Conservation (phyloP, 1,140 invertebrate genomes). For the Saxidomus purpurata region DNA sequence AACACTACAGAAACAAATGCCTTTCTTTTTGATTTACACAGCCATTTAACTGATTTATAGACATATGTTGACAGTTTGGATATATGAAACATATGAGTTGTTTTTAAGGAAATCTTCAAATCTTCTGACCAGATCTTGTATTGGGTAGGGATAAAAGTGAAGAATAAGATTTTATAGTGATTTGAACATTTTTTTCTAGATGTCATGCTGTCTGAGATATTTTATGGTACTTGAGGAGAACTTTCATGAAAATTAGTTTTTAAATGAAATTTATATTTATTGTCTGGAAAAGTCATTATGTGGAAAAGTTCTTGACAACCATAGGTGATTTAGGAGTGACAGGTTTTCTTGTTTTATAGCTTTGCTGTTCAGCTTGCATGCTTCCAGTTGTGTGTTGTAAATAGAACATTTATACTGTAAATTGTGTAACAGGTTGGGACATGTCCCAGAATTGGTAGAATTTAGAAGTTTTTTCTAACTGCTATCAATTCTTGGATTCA, state of each 20-base stretch:
- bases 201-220: background rate
- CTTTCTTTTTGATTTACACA: constrained; percentile 46
- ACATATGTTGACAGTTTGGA: background rate
- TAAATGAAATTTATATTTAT: constrained; percentile 10
- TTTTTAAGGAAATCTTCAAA: background rate
- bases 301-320: background rate
- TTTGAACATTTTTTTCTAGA: background rate
- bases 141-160: constrained; percentile 1
- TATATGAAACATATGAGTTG: constrained; percentile 50
- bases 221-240: background rate
- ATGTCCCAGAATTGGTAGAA: no score
- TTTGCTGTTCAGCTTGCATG: no score
- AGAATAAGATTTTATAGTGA: constrained; percentile 23
- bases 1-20: background rate
- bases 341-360: background rate
- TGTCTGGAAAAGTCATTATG: background rate
- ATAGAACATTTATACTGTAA: no score
- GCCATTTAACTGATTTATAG: constrained; percentile 26
- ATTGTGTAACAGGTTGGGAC: no score
- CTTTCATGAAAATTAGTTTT: constrained; percentile 6
- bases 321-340: background rate
- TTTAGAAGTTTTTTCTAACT: no score
- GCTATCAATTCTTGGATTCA: no score
- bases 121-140: constrained; percentile 62
- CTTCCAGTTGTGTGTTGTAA: no score